phyloP scores from a whole-genome alignment of 2,888 invertebrate species.

The Dicranocentrus wangi region DNA sequence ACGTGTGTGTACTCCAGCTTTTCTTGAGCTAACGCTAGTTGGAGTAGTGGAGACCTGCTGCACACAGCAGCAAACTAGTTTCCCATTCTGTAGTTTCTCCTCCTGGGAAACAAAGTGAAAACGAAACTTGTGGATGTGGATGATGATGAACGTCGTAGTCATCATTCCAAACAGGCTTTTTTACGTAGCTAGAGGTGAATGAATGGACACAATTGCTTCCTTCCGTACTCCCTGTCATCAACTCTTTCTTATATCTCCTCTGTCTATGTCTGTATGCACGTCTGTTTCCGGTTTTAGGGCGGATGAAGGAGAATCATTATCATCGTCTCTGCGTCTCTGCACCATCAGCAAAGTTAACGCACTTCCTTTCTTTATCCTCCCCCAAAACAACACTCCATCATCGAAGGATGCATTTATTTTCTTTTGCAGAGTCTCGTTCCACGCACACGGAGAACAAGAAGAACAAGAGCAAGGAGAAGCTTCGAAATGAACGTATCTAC shows the following conservation, averaged over 20 bases:
- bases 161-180: no score
- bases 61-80: not conserved
- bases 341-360: slow-evolving; percentile 20
- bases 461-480: no score
- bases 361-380: slow-evolving; percentile 30
- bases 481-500: no score
- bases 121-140: not conserved
- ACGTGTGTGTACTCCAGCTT: slow-evolving; percentile 32
- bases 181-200: not conserved
- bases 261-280: slow-evolving; percentile 21
- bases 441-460: no score
- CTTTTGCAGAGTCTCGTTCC: no score
- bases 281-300: slow-evolving; percentile 45
- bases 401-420: slow-evolving; percentile 8
- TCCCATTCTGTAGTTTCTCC: no score
- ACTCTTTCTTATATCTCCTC: slow-evolving; percentile 19
- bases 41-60: no score
- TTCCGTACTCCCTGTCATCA: slow-evolving; percentile 29
- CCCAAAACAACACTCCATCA: no score
- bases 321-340: slow-evolving; percentile 46
- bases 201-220: slow-evolving; percentile 24
- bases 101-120: no score
- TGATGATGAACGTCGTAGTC: no score
- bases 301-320: slow-evolving; percentile 20
- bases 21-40: not conserved